Evolutionary conservation across 1,140 invertebrate species (phyloP), one percentile per base, ranked within the genome.

Genomic region (Drosophila elegans): DNA sequence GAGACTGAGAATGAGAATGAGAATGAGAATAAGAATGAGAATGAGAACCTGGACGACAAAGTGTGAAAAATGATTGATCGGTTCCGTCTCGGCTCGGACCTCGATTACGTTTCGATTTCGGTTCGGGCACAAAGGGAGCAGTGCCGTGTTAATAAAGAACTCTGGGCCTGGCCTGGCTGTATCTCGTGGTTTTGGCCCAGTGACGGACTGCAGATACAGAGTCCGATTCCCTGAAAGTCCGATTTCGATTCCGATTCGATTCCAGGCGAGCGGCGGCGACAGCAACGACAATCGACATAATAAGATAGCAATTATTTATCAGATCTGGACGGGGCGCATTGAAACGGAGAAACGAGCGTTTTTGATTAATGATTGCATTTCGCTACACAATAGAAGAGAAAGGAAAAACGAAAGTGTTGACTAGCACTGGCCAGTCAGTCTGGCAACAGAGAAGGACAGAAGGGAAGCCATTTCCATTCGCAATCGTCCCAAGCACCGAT

Each of bases 1-100:
- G 34, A 36, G 69, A 48, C 42, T 34, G 49, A 49, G 66, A 29
- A 29, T 6, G 48, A 49, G 49, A 51, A 51, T 39, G 41, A 36
- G 41, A 42, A 9, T n/a, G 21, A 9, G 21, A 38, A 39, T 38
- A 16, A 36, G 69, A 48, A 39, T 38, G 57, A 52, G 72, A 29
- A 48, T 29, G 48, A 51, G 49, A 52, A 52, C 49, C 49, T 52
- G 49, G 42, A 46, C 68, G 62, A 62, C 74, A 61, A 74, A 79
- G 83, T 89, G 83, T 88, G 84, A 88, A 88, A 88, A 88, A 88
- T 88, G 83, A 88, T 88, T 88, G 83, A 88, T 88, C 79, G 83
- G 82, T 78, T 74, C 74, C 66, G 38, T 44, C 25, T 63, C 25
- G 49, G 62, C 57, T 63, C 71, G 57, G 63, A 68, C 49, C 64